A percentile compares a stretch with the other conserved stretches of the same genome.
These are phyloP conservation scores for Brenthis daphne DNA, from an alignment of 2,888 invertebrate genomes.

Conservation along the genomic window DNA sequence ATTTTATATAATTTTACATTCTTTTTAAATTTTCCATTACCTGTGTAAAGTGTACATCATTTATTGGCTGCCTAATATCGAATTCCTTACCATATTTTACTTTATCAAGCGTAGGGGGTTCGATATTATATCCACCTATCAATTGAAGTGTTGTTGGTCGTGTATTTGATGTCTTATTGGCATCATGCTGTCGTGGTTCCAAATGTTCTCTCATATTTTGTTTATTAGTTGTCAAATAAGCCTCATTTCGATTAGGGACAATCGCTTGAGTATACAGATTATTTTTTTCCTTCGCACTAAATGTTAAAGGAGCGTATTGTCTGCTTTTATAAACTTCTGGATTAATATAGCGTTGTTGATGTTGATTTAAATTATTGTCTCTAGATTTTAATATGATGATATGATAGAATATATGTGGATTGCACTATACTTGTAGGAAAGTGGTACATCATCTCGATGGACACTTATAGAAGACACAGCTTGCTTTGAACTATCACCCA, in stretches of 20 bases:
- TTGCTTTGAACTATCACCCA: slow-evolving; percentile 32
- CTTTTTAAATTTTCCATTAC: not conserved
- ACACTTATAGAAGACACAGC: slow-evolving; percentile 48
- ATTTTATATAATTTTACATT: too few species aligned
- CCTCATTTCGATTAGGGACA: not conserved
- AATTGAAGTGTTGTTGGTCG: not conserved
- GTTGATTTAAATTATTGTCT: slow-evolving; percentile 7
- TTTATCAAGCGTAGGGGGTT: not conserved
- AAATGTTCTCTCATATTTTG: slow-evolving; percentile 10
- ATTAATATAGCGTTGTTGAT: not conserved
- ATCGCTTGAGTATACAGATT: slow-evolving; percentile 4
- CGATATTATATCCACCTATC: slow-evolving; percentile 24
- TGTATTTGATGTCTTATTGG: not conserved
- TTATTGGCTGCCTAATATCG: not conserved
- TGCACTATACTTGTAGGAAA: slow-evolving; percentile 47
- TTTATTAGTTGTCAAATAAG: slow-evolving; percentile 4
- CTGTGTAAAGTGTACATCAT: not conserved
- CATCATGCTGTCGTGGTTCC: slow-evolving; percentile 16
- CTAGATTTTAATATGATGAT: too few species aligned
- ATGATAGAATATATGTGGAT: slow-evolving; percentile 45
- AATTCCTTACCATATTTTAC: not conserved
- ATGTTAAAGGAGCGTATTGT: slow-evolving; percentile 35
- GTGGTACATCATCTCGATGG: slow-evolving; percentile 47
- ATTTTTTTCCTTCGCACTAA: slow-evolving; percentile 18
- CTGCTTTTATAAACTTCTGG: slow-evolving; percentile 21